Conservation (phyloP, 1,140 invertebrate species). For the Sarcophaga bullata region DNA sequence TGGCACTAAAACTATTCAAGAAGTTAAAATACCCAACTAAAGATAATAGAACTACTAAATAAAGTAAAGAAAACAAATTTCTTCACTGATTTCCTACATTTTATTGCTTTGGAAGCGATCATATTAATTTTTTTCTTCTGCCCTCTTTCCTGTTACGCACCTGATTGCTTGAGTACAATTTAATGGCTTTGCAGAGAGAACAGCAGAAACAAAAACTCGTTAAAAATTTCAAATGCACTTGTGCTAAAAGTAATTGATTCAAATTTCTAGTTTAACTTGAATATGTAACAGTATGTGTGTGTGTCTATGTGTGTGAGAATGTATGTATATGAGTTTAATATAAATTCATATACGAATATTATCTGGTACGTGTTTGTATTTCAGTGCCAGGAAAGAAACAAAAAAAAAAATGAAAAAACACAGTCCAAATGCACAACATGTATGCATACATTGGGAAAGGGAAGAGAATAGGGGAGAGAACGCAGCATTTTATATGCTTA, state of each 20-base stretch:
- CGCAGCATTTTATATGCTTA: not conserved
- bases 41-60: too few species aligned
- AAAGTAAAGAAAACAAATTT: too few species aligned
- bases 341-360: not conserved
- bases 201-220: constrained; percentile 12
- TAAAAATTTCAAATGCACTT: constrained; percentile 40
- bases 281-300: not conserved
- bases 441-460: not conserved
- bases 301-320: too few species aligned
- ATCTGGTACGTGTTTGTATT: not conserved
- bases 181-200: not conserved
- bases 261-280: constrained; percentile 40
- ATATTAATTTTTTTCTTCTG: too few species aligned
- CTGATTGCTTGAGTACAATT: not conserved
- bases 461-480: too few species aligned
- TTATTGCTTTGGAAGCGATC: too few species aligned
- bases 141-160: too few species aligned
- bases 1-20: too few species aligned
- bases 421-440: not conserved
- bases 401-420: too few species aligned
- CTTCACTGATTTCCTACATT: too few species aligned
- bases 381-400: too few species aligned
- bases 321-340: not conserved
- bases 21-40: too few species aligned
- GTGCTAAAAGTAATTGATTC: constrained; percentile 34